Base-by-base conservation (phyloP, 2,113 vertebrate genomes). In the Hemiprocne comata region DNA sequence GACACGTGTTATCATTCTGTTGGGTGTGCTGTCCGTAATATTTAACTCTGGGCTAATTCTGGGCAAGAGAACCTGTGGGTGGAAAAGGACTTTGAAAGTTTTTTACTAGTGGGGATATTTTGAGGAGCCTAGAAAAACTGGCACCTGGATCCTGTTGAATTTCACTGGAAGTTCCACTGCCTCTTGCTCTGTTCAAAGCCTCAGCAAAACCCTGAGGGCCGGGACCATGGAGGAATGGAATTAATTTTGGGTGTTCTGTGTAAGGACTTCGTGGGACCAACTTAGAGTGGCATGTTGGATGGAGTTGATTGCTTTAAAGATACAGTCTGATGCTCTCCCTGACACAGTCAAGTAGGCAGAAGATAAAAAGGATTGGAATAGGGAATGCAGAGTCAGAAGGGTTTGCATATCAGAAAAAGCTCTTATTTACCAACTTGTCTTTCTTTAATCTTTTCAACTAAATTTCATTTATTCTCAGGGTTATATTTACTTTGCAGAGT, bases 271-370 rank as follows among this genome's bases (percentile, higher is more conserved):
- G 29, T 25, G 61, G 48, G 53, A 53, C 69, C 67, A 65, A 29
- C 19, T 58, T 3, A 1, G 11, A 66, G 7, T 4, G 11, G 14
- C 1, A 0, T 48, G 20, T 33, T 1, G 2, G 38, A 26, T 40
- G 72, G 72, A 94, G 48, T 10, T 70, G 33, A 34, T 66, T 69
- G 42, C 33, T 65, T 26, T 18, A 23, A 13, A 14, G 51, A 17
- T 34, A 7, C 4, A 23, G 38, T 64, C 34, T 70, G 53, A 44
- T 24, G 19, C 16, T 51, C 29, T 14, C 23, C 8, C 60, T 84
- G 28, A 33, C 40, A 50, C 57, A 44, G 51, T 87, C 33, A 42
- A 44, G 53, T 7, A 91, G 38, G 11, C 28, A 91, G 62, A 61
- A 48, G 10, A 18, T n/a, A 38, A 71, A 38, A 66, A n/a, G 24